phyloP scores from a whole-genome alignment of 1,140 invertebrate species.

The Lepidostoma basale region DNA sequence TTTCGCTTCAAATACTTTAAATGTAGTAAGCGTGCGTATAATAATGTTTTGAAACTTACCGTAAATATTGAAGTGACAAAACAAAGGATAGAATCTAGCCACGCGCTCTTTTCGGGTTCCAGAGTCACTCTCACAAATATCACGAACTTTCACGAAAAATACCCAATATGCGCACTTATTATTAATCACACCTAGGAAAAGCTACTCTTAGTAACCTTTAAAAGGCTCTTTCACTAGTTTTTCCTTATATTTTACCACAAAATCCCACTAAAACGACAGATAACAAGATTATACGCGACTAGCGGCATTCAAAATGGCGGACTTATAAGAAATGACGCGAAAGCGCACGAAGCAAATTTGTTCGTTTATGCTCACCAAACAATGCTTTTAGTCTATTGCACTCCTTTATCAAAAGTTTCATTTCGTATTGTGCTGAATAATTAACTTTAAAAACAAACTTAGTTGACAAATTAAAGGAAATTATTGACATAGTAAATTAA shows the following conservation, averaged over 20 bases:
- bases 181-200: conserved; percentile 18
- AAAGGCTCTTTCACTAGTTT: conserved; percentile 22
- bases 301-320: conserved; percentile 63
- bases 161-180: conserved; percentile 25
- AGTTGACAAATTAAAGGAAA: not conserved
- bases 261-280: conserved; percentile 37
- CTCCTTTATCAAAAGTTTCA: conserved; percentile 22
- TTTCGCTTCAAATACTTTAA: not conserved
- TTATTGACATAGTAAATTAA: no score
- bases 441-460: conserved; percentile 7
- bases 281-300: conserved; percentile 50
- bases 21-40: not conserved
- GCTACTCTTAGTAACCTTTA: not conserved
- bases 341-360: conserved; percentile 41
- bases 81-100: conserved; percentile 38
- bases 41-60: conserved; percentile 38
- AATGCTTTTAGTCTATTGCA: conserved; percentile 25
- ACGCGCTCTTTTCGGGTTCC: conserved; percentile 36
- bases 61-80: conserved; percentile 33
- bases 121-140: conserved; percentile 37
- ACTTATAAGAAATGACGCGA: conserved; percentile 59
- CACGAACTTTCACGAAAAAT: conserved; percentile 36
- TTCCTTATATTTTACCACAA: conserved; percentile 29
- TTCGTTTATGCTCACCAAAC: conserved; percentile 29
- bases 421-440: conserved; percentile 1